Evolutionary conservation across 2,113 vertebrate genomes (phyloP).

Genomic region (Cyprinus carpio): DNA sequence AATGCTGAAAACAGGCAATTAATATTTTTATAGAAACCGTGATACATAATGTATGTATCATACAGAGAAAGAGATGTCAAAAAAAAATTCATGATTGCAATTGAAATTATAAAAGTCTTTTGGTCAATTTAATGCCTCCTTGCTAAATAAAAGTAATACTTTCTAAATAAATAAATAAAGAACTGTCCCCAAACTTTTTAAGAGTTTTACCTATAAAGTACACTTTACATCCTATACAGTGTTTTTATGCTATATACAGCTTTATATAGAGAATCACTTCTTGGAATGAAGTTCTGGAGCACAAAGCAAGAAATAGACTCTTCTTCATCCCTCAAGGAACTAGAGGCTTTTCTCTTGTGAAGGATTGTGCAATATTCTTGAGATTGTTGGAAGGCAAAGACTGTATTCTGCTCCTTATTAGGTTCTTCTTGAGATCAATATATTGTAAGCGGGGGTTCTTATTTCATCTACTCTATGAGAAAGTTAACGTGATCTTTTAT

Average conservation of each 20-base stretch:
- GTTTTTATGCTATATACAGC: neutral
- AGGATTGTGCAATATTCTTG: constrained; percentile 7
- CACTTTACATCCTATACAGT: neutral
- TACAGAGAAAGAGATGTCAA: no score
- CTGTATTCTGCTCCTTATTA: constrained; percentile 5
- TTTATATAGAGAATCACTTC: neutral
- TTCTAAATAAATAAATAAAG: neutral
- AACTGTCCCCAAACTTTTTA: neutral
- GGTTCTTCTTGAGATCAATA: constrained; percentile 34
- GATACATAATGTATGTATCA: no score
- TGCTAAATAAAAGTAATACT: neutral
- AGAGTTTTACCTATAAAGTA: neutral
- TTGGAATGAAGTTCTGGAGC: constrained; percentile 21
- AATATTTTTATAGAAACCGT: no score
- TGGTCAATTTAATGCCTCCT: neutral
- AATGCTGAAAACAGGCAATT: no score
- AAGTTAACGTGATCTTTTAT: neutral
- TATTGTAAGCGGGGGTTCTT: neutral
- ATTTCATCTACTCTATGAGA: neutral
- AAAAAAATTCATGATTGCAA: no score
- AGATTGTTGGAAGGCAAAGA: constrained; percentile 4
- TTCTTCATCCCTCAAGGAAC: neutral
- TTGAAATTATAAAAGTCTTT: no score
- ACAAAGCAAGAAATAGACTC: constrained; percentile 42
- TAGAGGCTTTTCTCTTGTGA: constrained; percentile 2